Base-by-base conservation (phyloP, 53 echinoderm and acorn worm species). In the Zoroaster sp. region DNA sequence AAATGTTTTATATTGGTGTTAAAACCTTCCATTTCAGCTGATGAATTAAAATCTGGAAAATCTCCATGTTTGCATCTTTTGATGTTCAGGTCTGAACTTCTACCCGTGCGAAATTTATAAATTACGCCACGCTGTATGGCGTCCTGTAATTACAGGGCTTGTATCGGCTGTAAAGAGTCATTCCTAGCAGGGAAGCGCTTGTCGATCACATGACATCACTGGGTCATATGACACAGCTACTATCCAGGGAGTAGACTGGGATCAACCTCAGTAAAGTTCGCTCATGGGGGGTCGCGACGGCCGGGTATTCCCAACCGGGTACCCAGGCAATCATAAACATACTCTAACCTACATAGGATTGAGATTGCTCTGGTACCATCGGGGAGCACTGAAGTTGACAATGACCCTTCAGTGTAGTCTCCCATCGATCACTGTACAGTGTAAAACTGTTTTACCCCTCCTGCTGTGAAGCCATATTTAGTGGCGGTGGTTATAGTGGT, bases 101-200 rank as follows among this genome's bases (percentile, higher is more conserved):
- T 98, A 98, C 72, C 91, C 91, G 32, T 95, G 89, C 95, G 14
- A 98, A 98, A 74, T 41, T 98, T 88, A 91, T 98, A 54, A 98
- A 98, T 73, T 98, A 89, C 83, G 93, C 95, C 54, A 25, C 86
- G 94, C n/a, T 75, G 89, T 8, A 68, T 8, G 6, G 7, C n/a
- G 74, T 95, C 17, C 92, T 68, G 69, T 46, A 3, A 95, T 67
- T 94, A 94, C 40, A 77, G 59, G 32, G 82, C 63, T 18, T 98
- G 98, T 53, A 85, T 93, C 39, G 51, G 53, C 67, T 98, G 98
- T 67, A 77, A 85, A 49, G 91, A 98, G 49, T 72, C 83, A 18
- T 94, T 66, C 72, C 11, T 83, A 36, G 37, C 41, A 79, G 70
- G 51, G 87, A 80, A 17, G 80, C 47, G 11, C 65, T 95, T 45